These are phyloP conservation scores for Rhyacichthys aspro DNA, from an alignment of 2,797 vertebrate genomes.

Conservation along the genomic window DNA sequence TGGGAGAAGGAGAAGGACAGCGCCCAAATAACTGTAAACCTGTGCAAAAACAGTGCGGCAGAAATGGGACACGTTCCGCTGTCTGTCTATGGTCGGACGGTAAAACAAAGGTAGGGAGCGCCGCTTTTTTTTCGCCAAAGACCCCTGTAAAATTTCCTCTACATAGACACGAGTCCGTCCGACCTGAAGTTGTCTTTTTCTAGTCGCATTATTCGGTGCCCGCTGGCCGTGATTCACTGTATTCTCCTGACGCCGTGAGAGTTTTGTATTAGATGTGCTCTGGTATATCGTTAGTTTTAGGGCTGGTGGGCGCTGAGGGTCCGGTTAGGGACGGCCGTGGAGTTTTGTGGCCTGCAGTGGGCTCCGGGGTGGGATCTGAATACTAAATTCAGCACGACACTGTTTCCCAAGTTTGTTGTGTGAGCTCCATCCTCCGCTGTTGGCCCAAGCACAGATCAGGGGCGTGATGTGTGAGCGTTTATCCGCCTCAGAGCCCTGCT, in stretches of 20 bases:
- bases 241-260: neutral
- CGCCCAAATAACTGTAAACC: constrained; percentile 75
- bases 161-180: constrained; percentile 51
- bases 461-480: constrained; percentile 39
- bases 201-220: constrained; percentile 20
- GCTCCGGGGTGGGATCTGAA: constrained; percentile 54
- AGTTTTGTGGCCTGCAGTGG: constrained; percentile 23
- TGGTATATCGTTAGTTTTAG: neutral
- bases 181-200: constrained; percentile 62
- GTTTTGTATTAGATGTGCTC: constrained; percentile 4
- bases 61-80: constrained; percentile 50
- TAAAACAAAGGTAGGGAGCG: constrained; percentile 56
- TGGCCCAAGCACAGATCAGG: constrained; percentile 20
- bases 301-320: constrained; percentile 14
- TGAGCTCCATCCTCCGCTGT: constrained; percentile 39
- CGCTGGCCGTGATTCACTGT: constrained; percentile 16
- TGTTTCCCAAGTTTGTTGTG: constrained; percentile 38
- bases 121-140: constrained; percentile 36
- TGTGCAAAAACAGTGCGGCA: constrained; percentile 45
- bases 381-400: constrained; percentile 54
- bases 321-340: neutral
- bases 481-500: constrained; percentile 62
- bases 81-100: constrained; percentile 32
- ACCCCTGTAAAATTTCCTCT: constrained; percentile 36
- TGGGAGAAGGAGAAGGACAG: constrained; percentile 71